Evolutionary conservation across 2,797 vertebrate genomes (phyloP), one percentile per base, ranked within the genome.

Genomic region (Pterois miles): DNA sequence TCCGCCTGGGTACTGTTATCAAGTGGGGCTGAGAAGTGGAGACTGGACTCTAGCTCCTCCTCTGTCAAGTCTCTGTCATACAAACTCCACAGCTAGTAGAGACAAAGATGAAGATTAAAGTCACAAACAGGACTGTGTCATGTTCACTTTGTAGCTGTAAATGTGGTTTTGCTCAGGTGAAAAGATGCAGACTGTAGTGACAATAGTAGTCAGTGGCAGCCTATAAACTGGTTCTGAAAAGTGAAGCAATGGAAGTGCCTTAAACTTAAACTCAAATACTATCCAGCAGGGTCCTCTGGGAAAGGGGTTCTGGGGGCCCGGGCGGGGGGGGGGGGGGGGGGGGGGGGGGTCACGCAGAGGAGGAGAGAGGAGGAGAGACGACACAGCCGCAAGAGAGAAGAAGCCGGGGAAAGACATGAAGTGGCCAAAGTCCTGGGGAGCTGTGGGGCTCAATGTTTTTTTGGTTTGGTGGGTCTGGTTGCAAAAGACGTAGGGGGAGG

Each of bases 1-100:
- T 98, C 97, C 79, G 96, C 91, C 73, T 95, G 76, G n/a, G 93
- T 96, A 59, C 94, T 85, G 60, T 97, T 94, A 87, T 98, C 97
- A 88, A 97, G 65, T 16, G 94, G 93, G 34, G 91, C 68, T 46
- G 96, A 96, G 71, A 96, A 97, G 59, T 89, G 94, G 53, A 97
- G 91, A 84, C 90, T 93, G 38, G 92, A 95, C 78, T 97, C 97
- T 25, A 95, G 93, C 0, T 96, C 95, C 46, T 96, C 95, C 57
- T 93, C 86, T 62, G 78, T 84, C 78, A 95, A 89, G 70, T 94
- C 90, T 0, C 22, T 72, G 74, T 96, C 96, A 70, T 96, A 99
- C 36, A 95, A 91, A 91, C 92, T 95, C 93, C 97, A 94, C 1
- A 95, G 86, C 93, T 98, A 93, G 53, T 8, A 53, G 18, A 65